Percentiles rank a stretch among this genome's conserved stretches.
Conservation (phyloP, 2,888 invertebrate species). For the Hydroisotoma schaefferi region DNA sequence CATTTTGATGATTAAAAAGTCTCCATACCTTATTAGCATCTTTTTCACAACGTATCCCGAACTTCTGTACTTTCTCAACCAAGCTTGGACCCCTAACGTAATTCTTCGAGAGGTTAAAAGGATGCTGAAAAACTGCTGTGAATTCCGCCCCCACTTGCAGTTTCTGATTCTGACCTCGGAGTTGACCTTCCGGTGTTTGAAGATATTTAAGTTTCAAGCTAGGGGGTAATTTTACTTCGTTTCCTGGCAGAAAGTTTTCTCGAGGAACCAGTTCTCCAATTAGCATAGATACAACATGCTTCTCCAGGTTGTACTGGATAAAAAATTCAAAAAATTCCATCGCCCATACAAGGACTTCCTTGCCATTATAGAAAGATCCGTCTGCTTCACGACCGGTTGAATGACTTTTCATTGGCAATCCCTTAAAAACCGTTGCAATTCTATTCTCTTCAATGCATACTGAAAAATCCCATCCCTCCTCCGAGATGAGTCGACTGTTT, state of each 20-base stretch:
- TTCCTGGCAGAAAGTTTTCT: neutral
- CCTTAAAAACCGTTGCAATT: neutral
- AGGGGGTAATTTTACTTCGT: neutral
- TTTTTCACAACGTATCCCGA: too few species aligned
- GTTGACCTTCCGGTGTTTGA: neutral
- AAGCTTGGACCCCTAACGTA: too few species aligned
- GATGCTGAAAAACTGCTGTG: neutral
- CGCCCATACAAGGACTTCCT: neutral
- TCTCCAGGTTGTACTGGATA: neutral
- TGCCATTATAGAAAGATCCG: neutral
- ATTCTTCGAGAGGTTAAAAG: neutral
- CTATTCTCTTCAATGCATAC: neutral
- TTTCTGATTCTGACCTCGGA: neutral
- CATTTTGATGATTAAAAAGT: too few species aligned
- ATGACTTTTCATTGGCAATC: neutral
- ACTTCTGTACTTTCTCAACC: too few species aligned
- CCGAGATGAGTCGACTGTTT: neutral
- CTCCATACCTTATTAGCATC: too few species aligned
- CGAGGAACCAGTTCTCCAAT: neutral
- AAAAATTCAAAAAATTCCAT: neutral
- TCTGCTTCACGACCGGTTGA: neutral
- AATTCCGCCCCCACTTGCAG: neutral
- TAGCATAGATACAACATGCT: neutral
- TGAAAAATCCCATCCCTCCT: neutral
- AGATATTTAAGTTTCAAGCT: neutral